Percentiles rank a stretch among this genome's conserved stretches.
Evolutionary conservation across 2,113 vertebrate species (phyloP).

Genomic region (Mustelus asterias): DNA sequence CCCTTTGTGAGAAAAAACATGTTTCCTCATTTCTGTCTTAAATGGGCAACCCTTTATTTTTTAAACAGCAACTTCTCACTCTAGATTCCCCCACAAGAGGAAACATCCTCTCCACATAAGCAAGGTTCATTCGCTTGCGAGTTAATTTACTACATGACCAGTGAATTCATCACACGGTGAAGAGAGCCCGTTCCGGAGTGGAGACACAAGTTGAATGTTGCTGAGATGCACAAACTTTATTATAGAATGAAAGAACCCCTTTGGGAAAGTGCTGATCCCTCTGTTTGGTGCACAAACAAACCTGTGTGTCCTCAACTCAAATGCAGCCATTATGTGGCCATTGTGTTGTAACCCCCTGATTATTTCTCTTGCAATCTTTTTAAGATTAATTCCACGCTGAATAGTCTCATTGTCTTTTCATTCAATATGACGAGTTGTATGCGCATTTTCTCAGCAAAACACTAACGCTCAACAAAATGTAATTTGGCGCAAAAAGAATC

Average conservation of each 20-base stretch:
- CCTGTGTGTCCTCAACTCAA: not conserved
- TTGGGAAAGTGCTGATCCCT: not conserved
- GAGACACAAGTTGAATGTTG: not conserved
- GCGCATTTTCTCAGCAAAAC: not conserved
- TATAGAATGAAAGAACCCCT: not conserved
- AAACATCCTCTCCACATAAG: no score
- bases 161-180: not conserved
- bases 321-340: not conserved
- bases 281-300: not conserved
- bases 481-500: not conserved
- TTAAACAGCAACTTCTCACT: no score
- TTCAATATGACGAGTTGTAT: not conserved
- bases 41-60: no score
- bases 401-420: not conserved
- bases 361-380: not conserved
- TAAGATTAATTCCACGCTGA: not conserved
- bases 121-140: not conserved
- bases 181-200: not conserved
- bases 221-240: not conserved
- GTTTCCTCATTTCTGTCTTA: no score
- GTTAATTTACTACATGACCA: not conserved
- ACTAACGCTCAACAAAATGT: not conserved
- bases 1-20: no score
- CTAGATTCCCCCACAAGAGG: not conserved
- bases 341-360: not conserved